phyloP scores from a whole-genome alignment of 2,888 invertebrate species.

The Gandaritis pyraliata region DNA sequence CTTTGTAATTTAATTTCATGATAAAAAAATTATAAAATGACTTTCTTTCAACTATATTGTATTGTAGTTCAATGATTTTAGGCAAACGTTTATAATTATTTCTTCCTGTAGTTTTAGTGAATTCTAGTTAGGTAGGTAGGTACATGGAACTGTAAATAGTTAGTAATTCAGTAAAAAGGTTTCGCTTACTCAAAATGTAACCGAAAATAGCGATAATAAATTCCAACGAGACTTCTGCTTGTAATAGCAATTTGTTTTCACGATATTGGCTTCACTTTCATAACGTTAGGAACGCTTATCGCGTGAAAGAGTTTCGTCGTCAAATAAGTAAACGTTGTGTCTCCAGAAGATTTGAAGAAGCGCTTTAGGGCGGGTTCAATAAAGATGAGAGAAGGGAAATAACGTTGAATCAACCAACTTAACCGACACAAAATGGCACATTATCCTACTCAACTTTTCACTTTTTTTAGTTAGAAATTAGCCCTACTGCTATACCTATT shows the following conservation, averaged over 20 bases:
- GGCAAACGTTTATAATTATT: too few relatives aligned
- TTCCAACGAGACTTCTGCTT: constrained; percentile 1
- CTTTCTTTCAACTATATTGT: too few relatives aligned
- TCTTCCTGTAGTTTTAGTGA: too few relatives aligned
- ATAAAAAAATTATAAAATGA: constrained; percentile 28
- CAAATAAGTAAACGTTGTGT: constrained; percentile 21
- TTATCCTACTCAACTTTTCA: too few relatives aligned
- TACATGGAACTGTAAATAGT: background rate
- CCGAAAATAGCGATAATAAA: constrained; percentile 1
- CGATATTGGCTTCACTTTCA: constrained; percentile 22
- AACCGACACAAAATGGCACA: too few relatives aligned
- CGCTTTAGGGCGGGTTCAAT: background rate
- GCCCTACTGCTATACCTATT: too few relatives aligned
- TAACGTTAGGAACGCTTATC: constrained; percentile 14
- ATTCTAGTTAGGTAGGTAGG: too few relatives aligned
- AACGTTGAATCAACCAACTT: too few relatives aligned
- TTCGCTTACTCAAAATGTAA: background rate
- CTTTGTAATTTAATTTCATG: constrained; percentile 37
- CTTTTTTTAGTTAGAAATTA: too few relatives aligned
- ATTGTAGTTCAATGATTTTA: too few relatives aligned
- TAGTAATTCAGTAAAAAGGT: background rate
- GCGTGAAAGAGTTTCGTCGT: constrained; percentile 15
- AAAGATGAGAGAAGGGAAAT: too few relatives aligned
- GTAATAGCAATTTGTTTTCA: constrained; percentile 28
- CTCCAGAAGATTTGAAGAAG: background rate